These are phyloP conservation scores for Indri indri DNA, from an alignment of 2,113 vertebrate species.

Conservation along the genomic window DNA sequence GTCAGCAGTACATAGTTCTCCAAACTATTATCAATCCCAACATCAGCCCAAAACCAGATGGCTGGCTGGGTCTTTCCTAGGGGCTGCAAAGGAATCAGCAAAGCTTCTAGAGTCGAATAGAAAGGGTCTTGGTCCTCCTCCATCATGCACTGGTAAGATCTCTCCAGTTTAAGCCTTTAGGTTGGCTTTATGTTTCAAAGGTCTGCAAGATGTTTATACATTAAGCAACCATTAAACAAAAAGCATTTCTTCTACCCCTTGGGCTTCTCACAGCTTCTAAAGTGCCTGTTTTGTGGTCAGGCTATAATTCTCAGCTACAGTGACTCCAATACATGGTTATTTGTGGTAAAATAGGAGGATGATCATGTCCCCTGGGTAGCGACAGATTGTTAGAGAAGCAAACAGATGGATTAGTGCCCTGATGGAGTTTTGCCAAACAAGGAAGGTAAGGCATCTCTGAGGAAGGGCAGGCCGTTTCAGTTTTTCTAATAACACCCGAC, in stretches of 20 bases:
- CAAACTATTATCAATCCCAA: not conserved
- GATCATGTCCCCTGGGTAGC: not conserved
- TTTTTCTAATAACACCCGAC: not conserved
- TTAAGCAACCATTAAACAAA: not conserved
- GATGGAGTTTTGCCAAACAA: not conserved
- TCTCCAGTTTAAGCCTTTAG: not conserved
- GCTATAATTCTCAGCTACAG: not conserved
- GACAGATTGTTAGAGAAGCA: not conserved
- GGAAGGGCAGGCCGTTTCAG: not conserved
- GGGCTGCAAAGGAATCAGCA: not conserved
- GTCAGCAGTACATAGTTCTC: not conserved
- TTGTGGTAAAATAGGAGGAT: not conserved
- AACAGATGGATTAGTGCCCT: not conserved
- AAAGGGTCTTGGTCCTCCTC: not conserved
- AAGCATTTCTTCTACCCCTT: not conserved
- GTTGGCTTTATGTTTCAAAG: not conserved
- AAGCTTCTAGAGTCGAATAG: not conserved
- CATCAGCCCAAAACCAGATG: not conserved
- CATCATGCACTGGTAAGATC: not conserved
- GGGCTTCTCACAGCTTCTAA: not conserved
- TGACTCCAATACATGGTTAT: not conserved
- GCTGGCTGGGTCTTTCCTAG: not conserved
- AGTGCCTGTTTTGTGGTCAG: not conserved
- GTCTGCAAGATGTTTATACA: not conserved
- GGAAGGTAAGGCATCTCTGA: not conserved